A percentile compares a stretch with the other conserved stretches of the same genome.
Evolutionary conservation across 2,113 vertebrate species (phyloP).

Genomic region (Pelmatolapia mariae): DNA sequence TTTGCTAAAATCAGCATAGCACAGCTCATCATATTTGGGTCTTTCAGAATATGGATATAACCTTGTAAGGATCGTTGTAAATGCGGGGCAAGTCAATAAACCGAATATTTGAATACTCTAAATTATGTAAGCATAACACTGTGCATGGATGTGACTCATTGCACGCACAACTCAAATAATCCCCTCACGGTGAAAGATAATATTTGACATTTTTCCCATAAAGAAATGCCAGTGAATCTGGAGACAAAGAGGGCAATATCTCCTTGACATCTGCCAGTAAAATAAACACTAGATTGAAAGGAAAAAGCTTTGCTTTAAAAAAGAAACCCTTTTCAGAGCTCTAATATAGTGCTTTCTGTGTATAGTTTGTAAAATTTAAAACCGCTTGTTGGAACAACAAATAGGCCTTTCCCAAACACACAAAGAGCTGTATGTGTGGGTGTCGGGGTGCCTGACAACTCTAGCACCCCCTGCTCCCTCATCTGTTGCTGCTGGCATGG

Average conservation of each 20-base stretch:
- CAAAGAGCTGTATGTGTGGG: slow-evolving; percentile 37
- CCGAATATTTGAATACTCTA: not conserved
- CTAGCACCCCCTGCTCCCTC: slow-evolving; percentile 4
- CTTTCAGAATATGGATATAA: not conserved
- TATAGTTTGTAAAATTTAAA: not conserved
- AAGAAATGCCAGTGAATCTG: slow-evolving; percentile 2
- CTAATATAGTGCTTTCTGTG: not conserved
- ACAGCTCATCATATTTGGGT: not conserved
- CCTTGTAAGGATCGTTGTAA: not conserved
- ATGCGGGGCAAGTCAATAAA: not conserved
- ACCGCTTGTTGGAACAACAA: not conserved
- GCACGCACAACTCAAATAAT: slow-evolving; percentile 2
- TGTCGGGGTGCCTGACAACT: not conserved
- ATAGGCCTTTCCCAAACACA: not conserved
- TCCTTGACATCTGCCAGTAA: slow-evolving; percentile 18
- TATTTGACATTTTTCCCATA: slow-evolving; percentile 26
- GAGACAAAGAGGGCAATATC: slow-evolving; percentile 23
- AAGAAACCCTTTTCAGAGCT: not conserved
- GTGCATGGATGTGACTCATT: not conserved
- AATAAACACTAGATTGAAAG: not conserved
- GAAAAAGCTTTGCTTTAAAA: not conserved
- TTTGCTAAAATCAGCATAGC: not conserved
- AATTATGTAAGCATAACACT: slow-evolving; percentile 24
- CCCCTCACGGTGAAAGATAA: not conserved
- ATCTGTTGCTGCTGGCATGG: slow-evolving; percentile 7